Evolutionary conservation across 2,113 vertebrate genomes (phyloP), one percentile per base, ranked within the genome.

Genomic region (Geococcyx californianus): DNA sequence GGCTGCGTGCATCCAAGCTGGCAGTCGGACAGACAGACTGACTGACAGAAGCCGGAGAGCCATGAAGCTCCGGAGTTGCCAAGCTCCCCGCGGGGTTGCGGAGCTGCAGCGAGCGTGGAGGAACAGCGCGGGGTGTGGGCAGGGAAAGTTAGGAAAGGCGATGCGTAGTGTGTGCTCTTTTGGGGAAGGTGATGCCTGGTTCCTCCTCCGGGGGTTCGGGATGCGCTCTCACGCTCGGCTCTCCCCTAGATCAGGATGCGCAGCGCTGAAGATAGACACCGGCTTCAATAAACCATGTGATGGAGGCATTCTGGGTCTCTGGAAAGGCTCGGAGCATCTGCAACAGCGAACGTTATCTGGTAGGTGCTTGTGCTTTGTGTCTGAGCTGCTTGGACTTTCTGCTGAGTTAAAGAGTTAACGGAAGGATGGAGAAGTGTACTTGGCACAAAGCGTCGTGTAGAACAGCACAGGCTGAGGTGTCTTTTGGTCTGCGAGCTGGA

Each of bases 241-340:
- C 31, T 91, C 70, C 85, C 63, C 38, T 72, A 13, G 75, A 73
- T 56, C 81, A 91, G 89, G 82, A 94, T 89, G 89, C 68, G 81
- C 91, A 33, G 82, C 91, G 16, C 90, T 85, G 92, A 85, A 91
- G 90, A 67, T 38, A 74, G 12, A 9, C 72, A 82, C 45, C 29
- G 60, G 13, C 70, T 55, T 68, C 84, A 23, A 2, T 69, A 90
- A 90, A 84, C 33, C 81, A 8, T 66, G 29, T 80, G 70, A 83
- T 89, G 93, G 88, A 92, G 91, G 82, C 87, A n/a, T 80, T 52
- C 73, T 86, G 90, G 40, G 69, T 79, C 64, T 75, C 88, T 75
- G 72, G 64, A 69, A 89, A 67, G 70, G 51, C 79, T 88, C 75
- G 23, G 44, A 85, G 67, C 15, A 25, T 36, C 95, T 92, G 52